Base-by-base conservation (phyloP, 2,888 invertebrate species). In the Poecilus cupreus region DNA sequence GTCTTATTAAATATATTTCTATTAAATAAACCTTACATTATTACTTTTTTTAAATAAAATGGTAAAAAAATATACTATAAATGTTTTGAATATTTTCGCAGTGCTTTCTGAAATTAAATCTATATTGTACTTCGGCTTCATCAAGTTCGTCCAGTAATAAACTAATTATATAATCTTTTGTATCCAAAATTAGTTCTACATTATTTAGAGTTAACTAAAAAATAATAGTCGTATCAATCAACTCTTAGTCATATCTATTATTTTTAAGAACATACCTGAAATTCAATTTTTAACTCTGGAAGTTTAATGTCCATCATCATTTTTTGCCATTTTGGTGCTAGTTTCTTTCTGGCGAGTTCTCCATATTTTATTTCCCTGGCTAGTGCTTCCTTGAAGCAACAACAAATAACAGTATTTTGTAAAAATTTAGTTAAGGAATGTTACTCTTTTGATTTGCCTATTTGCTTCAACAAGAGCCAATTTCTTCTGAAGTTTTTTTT, bases 91-190 rank as follows among this genome's bases (percentile, higher is more conserved):
- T 75, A 5, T 26, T 18, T 32, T 81, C 46, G 32, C 74, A 64
- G 49, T 74, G 75, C 13, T 16, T 6, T 20, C 16, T 39, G 13
- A 75, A 18, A 60, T 46, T 81, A 11, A 74, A 60, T 11, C n/a
- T 6, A 37, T 74, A 64, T 60, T 81, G 81, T 24, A 64, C 46
- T 13, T 81, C 64, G 0, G 75, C 60, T 26, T 26, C 75, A 60
- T 75, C 75, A 20, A 81, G 16, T 64, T 81, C 75, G 11, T 81
- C 81, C 13, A 75, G 0, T 18, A 81, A 37, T 13, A 75, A 64
- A 81, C 81, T 81, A n/a, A 81, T 81, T 11, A 24, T 60, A 18
- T 46, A 81, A 60, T 81, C 81, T 81, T 81, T 81, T 3, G 26
- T 20, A 20, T 81, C 81, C n/a, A 81, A 2, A 3, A 46, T 26